Evolutionary conservation across 2,888 invertebrate genomes (phyloP).

Genomic region (Malthinus seriepunctatus): DNA sequence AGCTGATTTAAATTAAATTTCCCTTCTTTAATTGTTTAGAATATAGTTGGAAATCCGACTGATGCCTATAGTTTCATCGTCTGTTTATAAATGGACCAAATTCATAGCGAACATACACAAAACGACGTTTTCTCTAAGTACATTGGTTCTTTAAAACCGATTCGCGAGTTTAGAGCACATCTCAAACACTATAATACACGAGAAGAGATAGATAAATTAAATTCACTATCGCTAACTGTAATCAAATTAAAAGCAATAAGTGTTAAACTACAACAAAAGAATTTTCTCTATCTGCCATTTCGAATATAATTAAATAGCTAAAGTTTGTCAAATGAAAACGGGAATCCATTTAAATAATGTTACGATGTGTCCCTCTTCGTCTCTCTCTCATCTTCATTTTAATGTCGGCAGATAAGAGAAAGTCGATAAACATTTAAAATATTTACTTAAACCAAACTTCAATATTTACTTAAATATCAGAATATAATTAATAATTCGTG

Average conservation of each 20-base stretch:
- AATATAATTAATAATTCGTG: too few relatives aligned
- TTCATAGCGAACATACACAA: neutral
- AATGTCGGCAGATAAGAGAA: too few relatives aligned
- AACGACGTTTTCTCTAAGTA: neutral
- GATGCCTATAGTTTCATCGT: too few relatives aligned
- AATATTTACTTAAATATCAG: too few relatives aligned
- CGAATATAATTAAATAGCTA: neutral
- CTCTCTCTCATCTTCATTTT: too few relatives aligned
- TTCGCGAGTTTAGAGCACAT: neutral
- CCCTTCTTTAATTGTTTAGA: too few relatives aligned
- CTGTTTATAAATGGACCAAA: neutral
- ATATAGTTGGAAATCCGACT: neutral
- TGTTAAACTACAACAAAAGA: slow-evolving; percentile 13
- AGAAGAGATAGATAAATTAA: slow-evolving; percentile 16
- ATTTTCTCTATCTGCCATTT: neutral
- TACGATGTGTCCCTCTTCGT: too few relatives aligned
- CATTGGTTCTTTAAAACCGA: neutral
- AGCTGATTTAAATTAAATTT: too few relatives aligned
- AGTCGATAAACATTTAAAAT: too few relatives aligned
- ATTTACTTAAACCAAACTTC: too few relatives aligned
- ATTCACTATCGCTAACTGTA: slow-evolving; percentile 16
- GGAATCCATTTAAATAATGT: too few relatives aligned
- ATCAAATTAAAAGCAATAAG: slow-evolving; percentile 21
- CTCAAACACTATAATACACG: neutral
- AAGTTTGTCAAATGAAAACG: too few relatives aligned